Percentiles rank a stretch among this genome's conserved stretches.
Conservation (phyloP, 2,888 invertebrate genomes). For the Cancer borealis region DNA sequence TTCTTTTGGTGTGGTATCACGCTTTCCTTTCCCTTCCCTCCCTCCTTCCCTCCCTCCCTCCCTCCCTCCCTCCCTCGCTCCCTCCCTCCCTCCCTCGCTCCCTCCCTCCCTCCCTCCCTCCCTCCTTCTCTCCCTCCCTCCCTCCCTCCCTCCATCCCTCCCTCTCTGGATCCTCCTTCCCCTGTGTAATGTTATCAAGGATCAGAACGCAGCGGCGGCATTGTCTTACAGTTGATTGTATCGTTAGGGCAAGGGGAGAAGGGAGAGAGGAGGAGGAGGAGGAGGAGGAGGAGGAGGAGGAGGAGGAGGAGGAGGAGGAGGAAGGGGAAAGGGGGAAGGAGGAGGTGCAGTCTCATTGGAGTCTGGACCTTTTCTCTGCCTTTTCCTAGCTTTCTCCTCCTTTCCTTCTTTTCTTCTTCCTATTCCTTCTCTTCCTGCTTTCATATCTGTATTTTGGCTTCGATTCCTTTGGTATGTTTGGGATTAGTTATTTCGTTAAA, state of each 20-base stretch:
- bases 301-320: neutral
- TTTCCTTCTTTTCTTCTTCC: neutral
- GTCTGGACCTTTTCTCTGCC: neutral
- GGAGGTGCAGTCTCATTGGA: neutral
- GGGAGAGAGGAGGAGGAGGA: neutral
- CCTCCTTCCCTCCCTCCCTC: neutral
- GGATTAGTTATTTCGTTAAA: neutral
- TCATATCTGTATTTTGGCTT: neutral
- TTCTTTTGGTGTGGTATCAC: neutral
- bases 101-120: neutral
- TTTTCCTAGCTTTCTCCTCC: neutral
- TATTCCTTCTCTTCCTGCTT: neutral
- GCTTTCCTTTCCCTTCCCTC: neutral
- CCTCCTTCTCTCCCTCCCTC: neutral
- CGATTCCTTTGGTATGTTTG: neutral
- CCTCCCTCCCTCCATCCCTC: neutral
- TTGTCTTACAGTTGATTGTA: neutral
- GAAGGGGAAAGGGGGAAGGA: neutral
- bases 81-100: neutral
- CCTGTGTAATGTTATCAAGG: neutral
- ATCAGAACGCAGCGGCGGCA: slow-evolving; percentile 5
- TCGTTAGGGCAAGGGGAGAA: neutral
- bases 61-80: neutral
- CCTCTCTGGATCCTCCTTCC: neutral
- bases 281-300: neutral